Evolutionary conservation across 2,888 invertebrate genomes (phyloP).

Genomic region (Epsilonema sp.): DNA sequence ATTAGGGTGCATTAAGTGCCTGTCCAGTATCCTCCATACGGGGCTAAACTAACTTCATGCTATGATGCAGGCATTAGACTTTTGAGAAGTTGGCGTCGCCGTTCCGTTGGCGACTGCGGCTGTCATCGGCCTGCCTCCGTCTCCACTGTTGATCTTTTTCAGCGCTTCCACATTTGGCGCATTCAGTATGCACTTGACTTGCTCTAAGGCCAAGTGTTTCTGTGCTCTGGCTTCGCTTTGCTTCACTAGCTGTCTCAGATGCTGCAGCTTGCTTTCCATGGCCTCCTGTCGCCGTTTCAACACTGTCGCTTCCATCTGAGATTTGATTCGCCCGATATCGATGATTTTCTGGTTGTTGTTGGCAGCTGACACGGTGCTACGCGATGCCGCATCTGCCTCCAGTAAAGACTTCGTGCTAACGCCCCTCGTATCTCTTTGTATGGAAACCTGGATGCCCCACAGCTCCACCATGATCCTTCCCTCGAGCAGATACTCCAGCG

Average conservation of each 20-base stretch:
- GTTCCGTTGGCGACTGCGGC: no score
- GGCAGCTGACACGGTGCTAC: conserved; percentile 11
- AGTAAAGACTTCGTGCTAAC: conserved; percentile 20
- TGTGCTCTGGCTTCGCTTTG: conserved; percentile 23
- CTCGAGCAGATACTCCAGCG: conserved; percentile 31
- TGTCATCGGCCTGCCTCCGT: no score
- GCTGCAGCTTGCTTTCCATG: conserved; percentile 23
- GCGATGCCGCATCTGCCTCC: conserved; percentile 25
- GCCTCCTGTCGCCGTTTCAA: conserved; percentile 22
- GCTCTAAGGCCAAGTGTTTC: conserved; percentile 18
- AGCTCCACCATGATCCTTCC: conserved; percentile 33
- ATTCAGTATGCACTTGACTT: conserved; percentile 24
- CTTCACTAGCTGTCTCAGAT: conserved; percentile 24
- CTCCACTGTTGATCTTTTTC: no score
- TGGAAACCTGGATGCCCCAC: conserved; percentile 31
- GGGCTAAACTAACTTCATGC: no score
- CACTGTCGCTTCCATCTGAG: conserved; percentile 5
- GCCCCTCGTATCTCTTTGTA: conserved; percentile 17
- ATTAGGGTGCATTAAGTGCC: no score
- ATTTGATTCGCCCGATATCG: background rate
- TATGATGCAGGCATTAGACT: no score
- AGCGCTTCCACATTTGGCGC: conserved; percentile 22
- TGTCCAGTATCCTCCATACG: no score
- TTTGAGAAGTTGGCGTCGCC: no score
- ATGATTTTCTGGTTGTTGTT: background rate